Evolutionary conservation across 2,113 vertebrate genomes (phyloP).

Genomic region (Entelurus aequoreus): DNA sequence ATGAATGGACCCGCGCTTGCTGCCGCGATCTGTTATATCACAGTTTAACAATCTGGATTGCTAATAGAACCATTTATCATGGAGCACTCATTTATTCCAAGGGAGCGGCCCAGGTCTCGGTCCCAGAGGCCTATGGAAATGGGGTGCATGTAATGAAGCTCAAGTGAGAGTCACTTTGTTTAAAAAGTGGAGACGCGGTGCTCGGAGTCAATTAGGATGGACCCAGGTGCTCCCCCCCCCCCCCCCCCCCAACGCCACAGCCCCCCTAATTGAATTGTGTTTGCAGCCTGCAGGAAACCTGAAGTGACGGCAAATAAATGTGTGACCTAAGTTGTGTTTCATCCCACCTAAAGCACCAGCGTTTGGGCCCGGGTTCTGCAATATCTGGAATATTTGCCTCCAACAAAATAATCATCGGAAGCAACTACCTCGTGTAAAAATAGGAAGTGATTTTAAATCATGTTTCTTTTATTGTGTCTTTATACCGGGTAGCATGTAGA

Average conservation of each 20-base stretch:
- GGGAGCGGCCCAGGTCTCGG: conserved; percentile 77
- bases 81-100: conserved; percentile 79
- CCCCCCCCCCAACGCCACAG: background rate
- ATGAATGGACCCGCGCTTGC: conserved; percentile 82
- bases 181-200: conserved; percentile 58
- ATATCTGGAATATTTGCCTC: too few species aligned
- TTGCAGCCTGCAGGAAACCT: background rate
- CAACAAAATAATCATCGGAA: too few species aligned
- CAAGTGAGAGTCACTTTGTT: conserved; percentile 63
- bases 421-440: too few species aligned
- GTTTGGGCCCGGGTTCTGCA: background rate
- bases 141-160: conserved; percentile 66
- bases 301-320: background rate
- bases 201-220: conserved; percentile 60
- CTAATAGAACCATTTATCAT: conserved; percentile 99
- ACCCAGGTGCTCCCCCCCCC: conserved; percentile 59
- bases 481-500: too few species aligned
- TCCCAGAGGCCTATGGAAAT: conserved; percentile 85
- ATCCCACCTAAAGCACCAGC: background rate
- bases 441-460: too few species aligned
- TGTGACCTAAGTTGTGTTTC: background rate
- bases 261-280: background rate
- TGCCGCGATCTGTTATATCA: conserved; percentile 87
- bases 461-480: too few species aligned
- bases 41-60: conserved; percentile 97